These are phyloP conservation scores for Calcarius lapponicus DNA, from an alignment of 2,797 vertebrate species.

Conservation along the genomic window DNA sequence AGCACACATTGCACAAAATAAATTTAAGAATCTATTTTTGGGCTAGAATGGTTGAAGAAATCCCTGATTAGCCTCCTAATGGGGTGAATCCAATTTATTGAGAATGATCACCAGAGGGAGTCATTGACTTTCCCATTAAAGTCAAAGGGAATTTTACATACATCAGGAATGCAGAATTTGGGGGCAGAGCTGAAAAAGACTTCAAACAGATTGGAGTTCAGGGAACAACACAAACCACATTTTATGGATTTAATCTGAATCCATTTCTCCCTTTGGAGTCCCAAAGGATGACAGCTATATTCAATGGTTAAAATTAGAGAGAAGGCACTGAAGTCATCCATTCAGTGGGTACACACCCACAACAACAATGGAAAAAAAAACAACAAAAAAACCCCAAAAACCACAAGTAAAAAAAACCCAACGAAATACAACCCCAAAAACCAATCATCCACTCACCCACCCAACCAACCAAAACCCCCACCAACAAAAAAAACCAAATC, in stretches of 20 bases:
- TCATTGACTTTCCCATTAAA: constrained; percentile 58
- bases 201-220: constrained; percentile 4
- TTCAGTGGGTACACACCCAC: neutral
- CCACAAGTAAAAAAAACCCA: neutral
- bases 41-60: constrained; percentile 27
- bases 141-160: constrained; percentile 44
- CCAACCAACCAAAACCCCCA: neutral
- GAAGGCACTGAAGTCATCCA: neutral
- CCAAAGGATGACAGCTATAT: neutral
- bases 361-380: neutral
- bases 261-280: neutral
- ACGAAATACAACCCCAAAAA: neutral
- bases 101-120: constrained; percentile 67
- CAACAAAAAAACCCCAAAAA: neutral
- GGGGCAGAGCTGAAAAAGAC: constrained; percentile 2
- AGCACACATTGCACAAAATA: constrained; percentile 13
- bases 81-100: constrained; percentile 46
- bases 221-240: neutral
- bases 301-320: neutral
- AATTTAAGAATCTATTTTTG: constrained; percentile 29
- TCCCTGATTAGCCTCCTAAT: constrained; percentile 51
- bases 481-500: neutral
- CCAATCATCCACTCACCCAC: neutral
- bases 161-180: neutral
- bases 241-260: constrained; percentile 20